Conservation (phyloP, 2,113 vertebrate species). For the Vimba vimba region DNA sequence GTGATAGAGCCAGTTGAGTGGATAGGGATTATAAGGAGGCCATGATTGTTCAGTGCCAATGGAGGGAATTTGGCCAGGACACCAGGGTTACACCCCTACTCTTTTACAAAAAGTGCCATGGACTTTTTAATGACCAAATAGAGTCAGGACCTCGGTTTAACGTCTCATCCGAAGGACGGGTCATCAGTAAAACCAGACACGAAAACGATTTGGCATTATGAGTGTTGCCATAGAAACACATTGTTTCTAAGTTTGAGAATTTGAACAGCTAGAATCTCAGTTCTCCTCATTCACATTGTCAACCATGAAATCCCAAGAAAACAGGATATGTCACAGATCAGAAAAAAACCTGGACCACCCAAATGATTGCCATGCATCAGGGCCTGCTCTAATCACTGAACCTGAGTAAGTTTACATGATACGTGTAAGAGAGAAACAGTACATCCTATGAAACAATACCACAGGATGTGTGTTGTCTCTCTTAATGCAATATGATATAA, state of each 20-base stretch:
- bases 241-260: background rate
- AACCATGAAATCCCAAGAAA: background rate
- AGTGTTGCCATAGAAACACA: background rate
- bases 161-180: too few relatives aligned
- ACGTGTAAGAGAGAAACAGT: background rate
- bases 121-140: too few relatives aligned
- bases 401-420: background rate
- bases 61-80: too few relatives aligned
- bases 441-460: slow-evolving; percentile 21
- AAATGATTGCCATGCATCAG: background rate
- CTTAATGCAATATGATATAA: slow-evolving; percentile 28
- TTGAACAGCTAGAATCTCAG: background rate
- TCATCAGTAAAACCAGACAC: background rate
- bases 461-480: background rate
- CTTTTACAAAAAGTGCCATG: too few relatives aligned
- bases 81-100: too few relatives aligned
- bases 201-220: background rate
- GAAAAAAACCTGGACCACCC: background rate
- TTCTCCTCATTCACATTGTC: background rate
- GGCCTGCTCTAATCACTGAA: background rate
- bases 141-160: too few relatives aligned
- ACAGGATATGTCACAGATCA: background rate
- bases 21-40: too few relatives aligned
- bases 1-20: too few relatives aligned
- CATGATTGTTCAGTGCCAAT: too few relatives aligned